Conservation (phyloP, 2,888 invertebrate species). For the Listrodromus nycthemerus region DNA sequence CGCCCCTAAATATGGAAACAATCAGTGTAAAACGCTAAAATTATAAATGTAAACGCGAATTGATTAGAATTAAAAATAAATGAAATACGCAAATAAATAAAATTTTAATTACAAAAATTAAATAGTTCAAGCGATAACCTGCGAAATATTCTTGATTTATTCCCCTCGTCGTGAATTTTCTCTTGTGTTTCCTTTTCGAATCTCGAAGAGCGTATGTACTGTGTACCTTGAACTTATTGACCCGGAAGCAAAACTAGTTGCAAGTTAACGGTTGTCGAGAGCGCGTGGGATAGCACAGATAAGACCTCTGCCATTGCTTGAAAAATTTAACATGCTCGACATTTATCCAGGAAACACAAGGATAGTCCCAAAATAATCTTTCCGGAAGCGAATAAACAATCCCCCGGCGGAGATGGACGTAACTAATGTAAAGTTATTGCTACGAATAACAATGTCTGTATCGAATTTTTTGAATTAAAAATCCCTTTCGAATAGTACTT, state of each 20-base stretch:
- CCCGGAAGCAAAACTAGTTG: slow-evolving; percentile 39
- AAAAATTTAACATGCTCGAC: slow-evolving; percentile 14
- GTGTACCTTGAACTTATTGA: slow-evolving; percentile 33
- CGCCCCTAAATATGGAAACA: slow-evolving; percentile 43
- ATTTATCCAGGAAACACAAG: slow-evolving; percentile 42
- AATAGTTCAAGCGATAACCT: slow-evolving; percentile 43
- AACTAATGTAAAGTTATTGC: neutral
- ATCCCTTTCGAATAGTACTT: neutral
- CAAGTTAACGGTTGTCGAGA: slow-evolving; percentile 35
- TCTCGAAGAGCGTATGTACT: slow-evolving; percentile 13
- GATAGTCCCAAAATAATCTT: slow-evolving; percentile 13
- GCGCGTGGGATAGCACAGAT: slow-evolving; percentile 32
- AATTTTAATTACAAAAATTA: slow-evolving; percentile 25
- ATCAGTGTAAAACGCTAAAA: slow-evolving; percentile 3
- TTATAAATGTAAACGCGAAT: slow-evolving; percentile 19
- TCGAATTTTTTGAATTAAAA: no score
- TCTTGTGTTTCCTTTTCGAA: slow-evolving; percentile 45
- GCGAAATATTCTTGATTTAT: slow-evolving; percentile 23
- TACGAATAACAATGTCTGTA: slow-evolving; percentile 6
- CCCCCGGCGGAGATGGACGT: slow-evolving; percentile 14
- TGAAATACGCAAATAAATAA: slow-evolving; percentile 1
- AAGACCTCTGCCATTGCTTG: neutral
- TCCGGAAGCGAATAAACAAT: slow-evolving; percentile 18
- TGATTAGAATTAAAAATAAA: slow-evolving; percentile 12
- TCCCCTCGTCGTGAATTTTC: slow-evolving; percentile 39